A percentile compares a stretch with the other conserved stretches of the same genome.
These are phyloP conservation scores for Steinernema carpocapsae DNA, from an alignment of 2,888 invertebrate species.

Conservation along the genomic window DNA sequence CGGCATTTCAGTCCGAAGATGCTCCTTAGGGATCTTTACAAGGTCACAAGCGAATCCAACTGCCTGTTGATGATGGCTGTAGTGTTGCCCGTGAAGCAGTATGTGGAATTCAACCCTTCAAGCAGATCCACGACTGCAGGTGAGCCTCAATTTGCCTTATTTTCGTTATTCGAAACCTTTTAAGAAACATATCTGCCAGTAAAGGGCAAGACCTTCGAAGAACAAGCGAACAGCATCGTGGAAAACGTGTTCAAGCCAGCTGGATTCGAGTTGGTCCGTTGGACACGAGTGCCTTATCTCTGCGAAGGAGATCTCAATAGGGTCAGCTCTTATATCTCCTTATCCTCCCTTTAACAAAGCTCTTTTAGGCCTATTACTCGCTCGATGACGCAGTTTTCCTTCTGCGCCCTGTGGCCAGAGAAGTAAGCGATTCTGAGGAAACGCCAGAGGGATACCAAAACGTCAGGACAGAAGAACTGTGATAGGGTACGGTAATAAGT, in stretches of 20 bases:
- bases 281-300: conserved; percentile 90
- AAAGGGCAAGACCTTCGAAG: conserved; percentile 70
- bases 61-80: conserved; percentile 78
- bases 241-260: conserved; percentile 75
- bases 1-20: conserved; percentile 85
- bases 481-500: neutral
- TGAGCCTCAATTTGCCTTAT: conserved; percentile 28
- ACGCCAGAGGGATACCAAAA: neutral
- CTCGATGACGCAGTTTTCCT: conserved; percentile 63
- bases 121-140: conserved; percentile 37
- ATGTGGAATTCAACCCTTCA: conserved; percentile 78
- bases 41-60: conserved; percentile 76
- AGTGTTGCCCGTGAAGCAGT: conserved; percentile 90
- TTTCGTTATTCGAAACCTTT: too few relatives aligned
- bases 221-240: conserved; percentile 80
- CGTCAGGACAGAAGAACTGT: conserved; percentile 7
- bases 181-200: too few relatives aligned
- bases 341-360: neutral
- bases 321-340: conserved; percentile 42
- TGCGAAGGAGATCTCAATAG: conserved; percentile 84
- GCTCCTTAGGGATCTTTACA: conserved; percentile 79
- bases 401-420: conserved; percentile 38
- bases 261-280: conserved; percentile 79
- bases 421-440: neutral
- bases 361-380: conserved; percentile 59